A percentile compares a stretch with the other conserved stretches of the same genome.
Conservation (phyloP, 2,888 invertebrate genomes). For the Acanthoscelides obtectus region DNA sequence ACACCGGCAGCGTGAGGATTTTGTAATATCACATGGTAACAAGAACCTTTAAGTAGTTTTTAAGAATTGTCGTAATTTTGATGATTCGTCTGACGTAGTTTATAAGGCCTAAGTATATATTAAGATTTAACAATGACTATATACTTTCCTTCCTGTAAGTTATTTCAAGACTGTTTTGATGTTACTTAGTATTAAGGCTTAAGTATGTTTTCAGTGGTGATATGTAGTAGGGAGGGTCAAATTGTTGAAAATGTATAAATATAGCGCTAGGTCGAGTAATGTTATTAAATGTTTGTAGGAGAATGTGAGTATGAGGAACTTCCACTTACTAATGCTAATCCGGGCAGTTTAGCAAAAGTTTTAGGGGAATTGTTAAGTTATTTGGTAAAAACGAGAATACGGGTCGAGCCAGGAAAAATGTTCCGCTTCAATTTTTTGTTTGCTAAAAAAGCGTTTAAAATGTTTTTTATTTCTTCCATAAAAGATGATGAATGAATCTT, state of each 20-base stretch:
- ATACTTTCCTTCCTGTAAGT: constrained; percentile 1
- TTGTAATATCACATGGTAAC: background rate
- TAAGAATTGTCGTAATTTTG: constrained; percentile 9
- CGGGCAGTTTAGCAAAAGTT: too few species aligned
- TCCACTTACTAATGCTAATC: background rate
- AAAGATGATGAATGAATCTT: too few species aligned
- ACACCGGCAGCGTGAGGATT: background rate
- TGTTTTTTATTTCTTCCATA: too few species aligned
- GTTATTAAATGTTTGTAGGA: background rate
- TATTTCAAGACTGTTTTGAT: constrained; percentile 8
- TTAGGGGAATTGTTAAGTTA: too few species aligned
- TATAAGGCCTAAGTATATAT: constrained; percentile 15
- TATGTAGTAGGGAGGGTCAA: background rate
- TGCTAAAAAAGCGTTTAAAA: too few species aligned
- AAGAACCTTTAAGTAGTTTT: constrained; percentile 14
- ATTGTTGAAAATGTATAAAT: background rate
- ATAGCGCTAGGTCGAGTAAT: background rate
- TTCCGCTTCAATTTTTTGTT: too few species aligned
- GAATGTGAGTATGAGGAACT: background rate
- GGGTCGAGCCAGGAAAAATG: too few species aligned
- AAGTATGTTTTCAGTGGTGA: background rate
- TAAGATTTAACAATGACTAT: constrained; percentile 6
- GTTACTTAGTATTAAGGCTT: constrained; percentile 1
- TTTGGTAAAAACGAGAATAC: too few species aligned
- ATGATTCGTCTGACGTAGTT: constrained; percentile 14